phyloP scores from a whole-genome alignment of 1,140 invertebrate species.

The Drosophila lowei region DNA sequence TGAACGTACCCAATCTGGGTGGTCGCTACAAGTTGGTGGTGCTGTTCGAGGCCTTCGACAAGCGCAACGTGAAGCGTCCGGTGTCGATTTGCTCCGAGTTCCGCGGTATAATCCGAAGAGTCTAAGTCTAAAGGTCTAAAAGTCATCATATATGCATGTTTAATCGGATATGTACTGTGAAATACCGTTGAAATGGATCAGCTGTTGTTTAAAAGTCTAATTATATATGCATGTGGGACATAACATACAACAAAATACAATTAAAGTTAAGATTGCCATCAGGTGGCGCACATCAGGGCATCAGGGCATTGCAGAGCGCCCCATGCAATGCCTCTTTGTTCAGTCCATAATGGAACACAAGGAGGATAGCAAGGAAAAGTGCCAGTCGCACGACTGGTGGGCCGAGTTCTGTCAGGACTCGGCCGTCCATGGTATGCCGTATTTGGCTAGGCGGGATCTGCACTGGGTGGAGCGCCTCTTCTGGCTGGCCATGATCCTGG shows the following conservation, averaged over 20 bases:
- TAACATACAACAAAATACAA: too few species aligned
- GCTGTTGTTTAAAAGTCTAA: not conserved
- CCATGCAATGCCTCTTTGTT: constrained; percentile 17
- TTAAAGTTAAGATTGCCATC: not conserved
- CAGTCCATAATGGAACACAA: constrained; percentile 31
- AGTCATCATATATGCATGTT: constrained; percentile 42
- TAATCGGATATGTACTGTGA: constrained; percentile 15
- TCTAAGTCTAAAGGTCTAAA: constrained; percentile 5
- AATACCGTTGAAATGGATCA: constrained; percentile 38
- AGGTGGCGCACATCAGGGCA: not conserved
- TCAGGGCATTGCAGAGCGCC: not conserved
- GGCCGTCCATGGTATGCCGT: constrained; percentile 67
- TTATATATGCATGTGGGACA: too few species aligned
- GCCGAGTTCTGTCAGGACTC: constrained; percentile 55
- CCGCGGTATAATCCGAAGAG: not conserved
- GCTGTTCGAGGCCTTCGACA: constrained; percentile 11
- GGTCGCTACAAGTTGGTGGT: constrained; percentile 15
- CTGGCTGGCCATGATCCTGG: constrained; percentile 51
- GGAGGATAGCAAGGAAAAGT: not conserved
- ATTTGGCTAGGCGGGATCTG: constrained; percentile 61
- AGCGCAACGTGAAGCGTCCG: constrained; percentile 6
- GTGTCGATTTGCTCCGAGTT: constrained; percentile 6
- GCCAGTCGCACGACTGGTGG: constrained; percentile 30
- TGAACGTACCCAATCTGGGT: not conserved
- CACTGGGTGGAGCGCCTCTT: constrained; percentile 71